Conservation (phyloP, 2,888 invertebrate species). For the Sarcophaga caerulescens region DNA sequence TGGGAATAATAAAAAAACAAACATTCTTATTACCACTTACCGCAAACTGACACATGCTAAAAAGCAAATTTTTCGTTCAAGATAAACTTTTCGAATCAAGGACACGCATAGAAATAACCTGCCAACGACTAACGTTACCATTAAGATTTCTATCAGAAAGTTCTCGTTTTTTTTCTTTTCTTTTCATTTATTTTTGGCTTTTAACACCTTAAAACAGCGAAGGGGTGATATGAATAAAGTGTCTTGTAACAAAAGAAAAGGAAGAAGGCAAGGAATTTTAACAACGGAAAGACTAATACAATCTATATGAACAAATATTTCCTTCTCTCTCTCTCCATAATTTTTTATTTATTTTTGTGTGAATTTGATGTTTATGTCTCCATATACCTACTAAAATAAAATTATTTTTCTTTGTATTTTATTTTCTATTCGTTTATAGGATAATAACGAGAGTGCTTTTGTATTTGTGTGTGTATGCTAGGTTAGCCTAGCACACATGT, state of each 20-base stretch:
- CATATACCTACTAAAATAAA: conserved; percentile 1
- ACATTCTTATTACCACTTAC: neutral
- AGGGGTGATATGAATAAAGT: neutral
- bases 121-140: neutral
- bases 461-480: neutral
- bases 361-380: neutral
- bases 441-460: neutral
- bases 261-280: neutral
- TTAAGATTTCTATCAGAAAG: conserved; percentile 44
- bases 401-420: neutral
- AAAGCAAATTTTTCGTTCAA: conserved; percentile 44
- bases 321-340: too few relatives aligned
- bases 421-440: neutral
- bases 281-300: neutral
- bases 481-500: conserved; percentile 15
- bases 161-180: neutral
- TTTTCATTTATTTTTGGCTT: neutral
- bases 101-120: neutral
- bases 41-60: conserved; percentile 3
- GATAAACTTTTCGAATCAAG: conserved; percentile 9
- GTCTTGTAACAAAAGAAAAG: neutral
- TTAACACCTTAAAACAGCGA: conserved; percentile 15
- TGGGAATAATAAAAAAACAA: conserved; percentile 3
- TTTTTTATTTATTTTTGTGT: too few relatives aligned
- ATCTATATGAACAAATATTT: too few relatives aligned